phyloP scores from a whole-genome alignment of 1,140 invertebrate genomes.

The Ceratina australensis region DNA sequence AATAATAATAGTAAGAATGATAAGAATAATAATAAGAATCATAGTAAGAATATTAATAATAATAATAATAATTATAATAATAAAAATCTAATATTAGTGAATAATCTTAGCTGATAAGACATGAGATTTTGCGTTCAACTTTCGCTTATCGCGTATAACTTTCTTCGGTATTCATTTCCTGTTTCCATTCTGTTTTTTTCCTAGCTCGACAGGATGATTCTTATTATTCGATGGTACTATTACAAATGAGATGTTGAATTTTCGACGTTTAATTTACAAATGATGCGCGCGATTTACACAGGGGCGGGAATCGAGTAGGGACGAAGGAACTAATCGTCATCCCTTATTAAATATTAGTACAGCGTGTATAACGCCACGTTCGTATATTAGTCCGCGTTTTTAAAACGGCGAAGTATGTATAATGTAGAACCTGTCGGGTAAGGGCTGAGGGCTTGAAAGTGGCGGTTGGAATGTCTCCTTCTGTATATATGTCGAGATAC shows the following conservation, averaged over 20 bases:
- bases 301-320: constrained; percentile 15
- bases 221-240: constrained; percentile 62
- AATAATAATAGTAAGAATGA: constrained; percentile 56
- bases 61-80: constrained; percentile 52
- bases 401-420: constrained; percentile 40
- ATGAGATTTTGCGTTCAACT: constrained; percentile 72
- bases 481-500: constrained; percentile 56
- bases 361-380: constrained; percentile 50
- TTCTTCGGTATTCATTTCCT: constrained; percentile 55
- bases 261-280: constrained; percentile 73
- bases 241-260: constrained; percentile 68
- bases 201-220: constrained; percentile 61
- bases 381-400: constrained; percentile 51
- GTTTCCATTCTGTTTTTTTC: constrained; percentile 45
- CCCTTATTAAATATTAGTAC: constrained; percentile 52
- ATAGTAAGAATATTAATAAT: constrained; percentile 53
- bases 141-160: constrained; percentile 63
- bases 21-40: constrained; percentile 53
- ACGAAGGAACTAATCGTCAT: constrained; percentile 75
- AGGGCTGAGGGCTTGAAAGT: constrained; percentile 43
- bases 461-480: constrained; percentile 76
- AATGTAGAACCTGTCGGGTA: constrained; percentile 44
- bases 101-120: constrained; percentile 72
- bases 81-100: constrained; percentile 59
- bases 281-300: constrained; percentile 76